A percentile compares a stretch with the other conserved stretches of the same genome.
These are phyloP conservation scores for Hafferia zeledoni DNA, from an alignment of 2,797 vertebrate species.

Conservation along the genomic window DNA sequence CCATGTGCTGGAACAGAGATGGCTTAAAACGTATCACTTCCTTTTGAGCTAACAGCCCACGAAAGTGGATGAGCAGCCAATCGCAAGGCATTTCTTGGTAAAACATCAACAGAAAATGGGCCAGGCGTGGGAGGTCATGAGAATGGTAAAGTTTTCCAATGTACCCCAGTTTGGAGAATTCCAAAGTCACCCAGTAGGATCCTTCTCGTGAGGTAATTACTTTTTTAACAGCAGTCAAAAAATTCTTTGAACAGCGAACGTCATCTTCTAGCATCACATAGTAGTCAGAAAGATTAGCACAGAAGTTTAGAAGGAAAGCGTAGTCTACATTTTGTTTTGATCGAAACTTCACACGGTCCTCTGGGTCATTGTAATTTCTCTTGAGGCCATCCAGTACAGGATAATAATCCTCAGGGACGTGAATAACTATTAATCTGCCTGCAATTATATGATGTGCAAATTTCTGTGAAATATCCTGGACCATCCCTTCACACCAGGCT, in stretches of 20 bases:
- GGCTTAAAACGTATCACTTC: constrained; percentile 98
- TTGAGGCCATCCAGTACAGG: constrained; percentile 93
- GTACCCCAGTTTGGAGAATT: constrained; percentile 98
- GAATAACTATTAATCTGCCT: constrained; percentile 92
- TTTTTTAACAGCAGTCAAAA: constrained; percentile 94
- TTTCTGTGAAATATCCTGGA: constrained; percentile 93
- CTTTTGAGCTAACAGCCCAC: constrained; percentile 92
- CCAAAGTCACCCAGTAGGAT: constrained; percentile 97
- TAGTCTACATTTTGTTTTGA: constrained; percentile 99
- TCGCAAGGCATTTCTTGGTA: constrained; percentile 99
- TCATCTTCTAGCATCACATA: constrained; percentile 99
- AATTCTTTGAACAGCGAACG: constrained; percentile 94
- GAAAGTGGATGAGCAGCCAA: constrained; percentile 96
- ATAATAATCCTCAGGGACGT: constrained; percentile 92
- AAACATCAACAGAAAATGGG: constrained; percentile 97
- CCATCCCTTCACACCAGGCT: constrained; percentile 90
- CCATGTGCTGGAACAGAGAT: constrained; percentile 98
- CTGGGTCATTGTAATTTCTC: constrained; percentile 97
- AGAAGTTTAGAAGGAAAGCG: constrained; percentile 96
- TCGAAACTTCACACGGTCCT: constrained; percentile 93
- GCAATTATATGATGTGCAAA: constrained; percentile 98
- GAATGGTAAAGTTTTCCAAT: constrained; percentile 98
- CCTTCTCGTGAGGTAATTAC: constrained; percentile 93
- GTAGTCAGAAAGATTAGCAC: constrained; percentile 95
- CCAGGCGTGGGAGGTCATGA: constrained; percentile 91